phyloP scores from a whole-genome alignment of 1,140 invertebrate genomes.

The Drosophila grimshawi region DNA sequence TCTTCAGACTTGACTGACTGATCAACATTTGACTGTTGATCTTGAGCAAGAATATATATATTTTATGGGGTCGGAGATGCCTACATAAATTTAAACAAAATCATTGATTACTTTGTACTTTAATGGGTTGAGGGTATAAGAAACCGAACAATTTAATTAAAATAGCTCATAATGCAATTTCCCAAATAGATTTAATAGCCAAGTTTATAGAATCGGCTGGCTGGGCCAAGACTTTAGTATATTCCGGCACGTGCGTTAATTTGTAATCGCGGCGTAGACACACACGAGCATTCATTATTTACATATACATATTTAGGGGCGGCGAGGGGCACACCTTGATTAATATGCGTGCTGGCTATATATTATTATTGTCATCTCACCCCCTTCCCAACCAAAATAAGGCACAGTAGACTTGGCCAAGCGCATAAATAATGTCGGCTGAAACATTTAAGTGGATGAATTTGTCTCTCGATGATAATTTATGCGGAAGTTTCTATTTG shows the following conservation, averaged over 20 bases:
- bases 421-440: constrained; percentile 27
- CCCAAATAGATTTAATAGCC: neutral
- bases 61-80: neutral
- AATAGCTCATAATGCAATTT: neutral
- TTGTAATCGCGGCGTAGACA: constrained; percentile 37
- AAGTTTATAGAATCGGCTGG: neutral
- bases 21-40: too few relatives aligned
- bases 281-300: constrained; percentile 52
- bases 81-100: constrained; percentile 7
- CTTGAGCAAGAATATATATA: too few relatives aligned
- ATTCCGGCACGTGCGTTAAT: constrained; percentile 45
- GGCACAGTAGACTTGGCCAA: neutral
- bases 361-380: constrained; percentile 62
- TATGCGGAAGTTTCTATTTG: constrained; percentile 43
- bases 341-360: constrained; percentile 74
- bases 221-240: neutral
- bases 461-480: constrained; percentile 37
- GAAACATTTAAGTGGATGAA: constrained; percentile 36
- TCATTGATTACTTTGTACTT: neutral
- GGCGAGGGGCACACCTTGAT: constrained; percentile 48
- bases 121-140: neutral
- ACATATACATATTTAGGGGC: neutral
- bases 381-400: neutral
- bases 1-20: too few relatives aligned
- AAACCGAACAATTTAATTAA: constrained; percentile 4